Conservation (phyloP, 1,140 invertebrate genomes). For the Ladona fulva region DNA sequence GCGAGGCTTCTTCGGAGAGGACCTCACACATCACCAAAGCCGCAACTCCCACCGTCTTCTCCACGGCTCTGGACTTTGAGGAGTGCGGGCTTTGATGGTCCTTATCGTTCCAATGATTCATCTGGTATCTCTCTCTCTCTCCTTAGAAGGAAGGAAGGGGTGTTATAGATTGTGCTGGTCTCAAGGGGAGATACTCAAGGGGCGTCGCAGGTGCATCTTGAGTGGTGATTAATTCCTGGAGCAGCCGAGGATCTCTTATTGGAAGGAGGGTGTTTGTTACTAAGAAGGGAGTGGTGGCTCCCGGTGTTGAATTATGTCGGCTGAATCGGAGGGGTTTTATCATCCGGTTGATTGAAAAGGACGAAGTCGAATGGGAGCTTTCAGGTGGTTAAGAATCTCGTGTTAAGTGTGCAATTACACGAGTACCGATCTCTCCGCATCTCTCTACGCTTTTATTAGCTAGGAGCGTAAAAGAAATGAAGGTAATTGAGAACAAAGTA, state of each 20-base stretch:
- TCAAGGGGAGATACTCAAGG: not conserved
- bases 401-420: no score
- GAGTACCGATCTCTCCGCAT: no score
- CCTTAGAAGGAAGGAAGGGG: not conserved
- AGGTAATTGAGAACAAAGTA: no score
- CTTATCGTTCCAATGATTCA: constrained; percentile 1
- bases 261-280: no score
- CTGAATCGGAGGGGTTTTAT: no score
- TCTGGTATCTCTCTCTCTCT: not conserved
- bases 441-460: no score
- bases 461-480: no score
- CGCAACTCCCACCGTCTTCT: not conserved
- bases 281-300: no score
- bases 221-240: not conserved
- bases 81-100: not conserved
- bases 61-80: not conserved
- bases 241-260: not conserved
- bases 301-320: no score
- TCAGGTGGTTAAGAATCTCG: no score
- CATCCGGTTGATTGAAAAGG: no score
- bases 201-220: not conserved
- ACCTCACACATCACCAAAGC: not conserved
- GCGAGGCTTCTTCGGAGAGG: not conserved
- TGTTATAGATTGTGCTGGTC: not conserved
- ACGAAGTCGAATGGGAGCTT: no score